These are phyloP conservation scores for Orthonevra nobilis DNA, from an alignment of 2,888 invertebrate genomes.

Conservation along the genomic window DNA sequence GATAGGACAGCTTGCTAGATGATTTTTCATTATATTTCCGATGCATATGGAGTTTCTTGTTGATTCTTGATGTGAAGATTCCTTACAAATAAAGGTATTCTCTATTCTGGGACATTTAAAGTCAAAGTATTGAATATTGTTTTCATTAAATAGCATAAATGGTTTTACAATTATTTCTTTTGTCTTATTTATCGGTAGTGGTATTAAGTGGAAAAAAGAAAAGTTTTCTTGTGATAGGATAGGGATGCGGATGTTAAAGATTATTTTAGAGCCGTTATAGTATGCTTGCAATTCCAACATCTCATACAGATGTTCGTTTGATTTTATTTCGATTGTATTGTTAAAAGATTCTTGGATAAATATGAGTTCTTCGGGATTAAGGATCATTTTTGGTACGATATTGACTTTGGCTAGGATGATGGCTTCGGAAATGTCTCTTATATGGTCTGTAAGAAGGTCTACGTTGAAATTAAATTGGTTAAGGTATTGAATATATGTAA, in stretches of 20 bases:
- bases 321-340: constrained; percentile 1
- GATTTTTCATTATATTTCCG: constrained; percentile 7
- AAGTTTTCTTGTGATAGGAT: constrained; percentile 9
- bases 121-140: constrained; percentile 24
- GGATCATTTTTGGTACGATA: constrained; percentile 29
- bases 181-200: constrained; percentile 20
- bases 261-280: constrained; percentile 15
- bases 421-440: constrained; percentile 22
- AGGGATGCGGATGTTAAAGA: constrained; percentile 14
- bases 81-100: constrained; percentile 8
- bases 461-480: constrained; percentile 25
- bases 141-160: constrained; percentile 17
- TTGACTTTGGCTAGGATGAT: constrained; percentile 26
- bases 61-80: background rate
- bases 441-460: constrained; percentile 12
- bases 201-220: constrained; percentile 20
- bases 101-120: constrained; percentile 23
- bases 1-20: constrained; percentile 3
- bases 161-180: constrained; percentile 21
- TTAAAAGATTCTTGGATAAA: constrained; percentile 1
- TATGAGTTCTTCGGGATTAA: constrained; percentile 2
- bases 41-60: constrained; percentile 19
- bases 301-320: constrained; percentile 16
- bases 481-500: constrained; percentile 9
- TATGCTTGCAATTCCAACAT: constrained; percentile 23